Conservation (phyloP, 2,113 vertebrate species). For the Parotia lawesii region DNA sequence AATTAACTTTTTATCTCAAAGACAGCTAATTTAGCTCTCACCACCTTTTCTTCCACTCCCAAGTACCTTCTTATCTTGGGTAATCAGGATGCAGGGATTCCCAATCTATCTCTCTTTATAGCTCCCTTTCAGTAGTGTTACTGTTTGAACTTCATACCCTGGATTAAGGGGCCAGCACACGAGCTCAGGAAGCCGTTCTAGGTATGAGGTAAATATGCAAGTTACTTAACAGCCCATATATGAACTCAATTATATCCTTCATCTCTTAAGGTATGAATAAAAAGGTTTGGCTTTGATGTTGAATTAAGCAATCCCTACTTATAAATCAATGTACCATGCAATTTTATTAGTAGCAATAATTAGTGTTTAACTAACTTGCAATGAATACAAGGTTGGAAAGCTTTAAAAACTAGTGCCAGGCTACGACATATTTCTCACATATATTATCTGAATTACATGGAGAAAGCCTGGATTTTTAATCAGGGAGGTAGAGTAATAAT, state of each 20-base stretch:
- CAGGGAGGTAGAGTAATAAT: background rate
- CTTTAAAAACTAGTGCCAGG: conserved; percentile 10
- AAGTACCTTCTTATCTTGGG: conserved; percentile 61
- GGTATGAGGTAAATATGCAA: conserved; percentile 49
- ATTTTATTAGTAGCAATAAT: conserved; percentile 58
- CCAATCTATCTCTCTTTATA: conserved; percentile 30
- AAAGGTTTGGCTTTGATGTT: conserved; percentile 68
- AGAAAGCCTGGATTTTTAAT: background rate
- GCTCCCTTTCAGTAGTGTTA: conserved; percentile 29
- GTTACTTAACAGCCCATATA: conserved; percentile 59
- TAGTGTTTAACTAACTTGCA: conserved; percentile 21
- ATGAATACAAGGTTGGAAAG: conserved; percentile 3
- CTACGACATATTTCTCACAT: conserved; percentile 12
- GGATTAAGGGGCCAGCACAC: conserved; percentile 28
- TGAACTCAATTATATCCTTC: conserved; percentile 66
- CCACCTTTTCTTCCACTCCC: conserved; percentile 46
- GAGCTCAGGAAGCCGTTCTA: conserved; percentile 49
- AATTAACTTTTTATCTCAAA: conserved; percentile 46
- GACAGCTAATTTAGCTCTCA: conserved; percentile 44
- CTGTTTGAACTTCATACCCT: conserved; percentile 58
- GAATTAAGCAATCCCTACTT: conserved; percentile 57
- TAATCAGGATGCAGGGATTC: conserved; percentile 65
- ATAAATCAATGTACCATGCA: conserved; percentile 32
- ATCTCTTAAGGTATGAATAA: conserved; percentile 57
- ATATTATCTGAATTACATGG: conserved; percentile 10